These are phyloP conservation scores for Caenorhabditis sp. DNA, from an alignment of 2,888 invertebrate species.

Conservation along the genomic window DNA sequence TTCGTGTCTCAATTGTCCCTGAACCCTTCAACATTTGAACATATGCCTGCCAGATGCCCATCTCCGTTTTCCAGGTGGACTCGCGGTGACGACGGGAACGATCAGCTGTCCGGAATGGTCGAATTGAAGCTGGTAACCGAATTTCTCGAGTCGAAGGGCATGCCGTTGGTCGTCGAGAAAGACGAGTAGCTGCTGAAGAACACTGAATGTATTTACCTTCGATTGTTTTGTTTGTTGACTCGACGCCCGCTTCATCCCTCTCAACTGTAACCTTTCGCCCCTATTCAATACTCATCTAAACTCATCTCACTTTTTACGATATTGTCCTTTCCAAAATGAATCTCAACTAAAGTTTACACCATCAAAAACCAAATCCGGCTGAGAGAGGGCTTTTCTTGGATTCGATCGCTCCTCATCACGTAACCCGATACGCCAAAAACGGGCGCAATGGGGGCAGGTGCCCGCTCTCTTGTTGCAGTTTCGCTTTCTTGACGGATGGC, in stretches of 20 bases:
- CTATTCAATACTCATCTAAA: constrained; percentile 15
- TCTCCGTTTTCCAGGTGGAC: constrained; percentile 42
- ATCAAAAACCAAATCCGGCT: constrained; percentile 26
- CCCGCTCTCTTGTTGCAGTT: constrained; percentile 13
- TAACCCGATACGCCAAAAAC: constrained; percentile 41
- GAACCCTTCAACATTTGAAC: background rate
- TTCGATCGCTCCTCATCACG: constrained; percentile 10
- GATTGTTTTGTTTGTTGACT: constrained; percentile 52
- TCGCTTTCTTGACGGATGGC: constrained; percentile 32
- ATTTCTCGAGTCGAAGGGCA: constrained; percentile 61
- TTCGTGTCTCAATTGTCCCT: background rate
- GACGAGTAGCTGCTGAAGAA: constrained; percentile 43
- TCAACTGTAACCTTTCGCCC: constrained; percentile 39
- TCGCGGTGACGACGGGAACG: constrained; percentile 65
- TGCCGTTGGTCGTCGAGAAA: constrained; percentile 42
- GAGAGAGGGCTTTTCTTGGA: constrained; percentile 24
- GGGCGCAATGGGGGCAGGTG: constrained; percentile 29
- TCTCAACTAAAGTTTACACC: constrained; percentile 8
- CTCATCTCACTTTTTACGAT: background rate
- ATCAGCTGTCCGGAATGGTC: constrained; percentile 63
- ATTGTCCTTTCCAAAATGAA: constrained; percentile 9
- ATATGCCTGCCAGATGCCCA: constrained; percentile 15
- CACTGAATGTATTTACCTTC: constrained; percentile 47
- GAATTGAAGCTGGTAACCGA: constrained; percentile 62
- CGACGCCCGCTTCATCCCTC: constrained; percentile 31